These are phyloP conservation scores for Phrynosoma blainvillii DNA, from an alignment of 2,113 vertebrate genomes.

Conservation along the genomic window DNA sequence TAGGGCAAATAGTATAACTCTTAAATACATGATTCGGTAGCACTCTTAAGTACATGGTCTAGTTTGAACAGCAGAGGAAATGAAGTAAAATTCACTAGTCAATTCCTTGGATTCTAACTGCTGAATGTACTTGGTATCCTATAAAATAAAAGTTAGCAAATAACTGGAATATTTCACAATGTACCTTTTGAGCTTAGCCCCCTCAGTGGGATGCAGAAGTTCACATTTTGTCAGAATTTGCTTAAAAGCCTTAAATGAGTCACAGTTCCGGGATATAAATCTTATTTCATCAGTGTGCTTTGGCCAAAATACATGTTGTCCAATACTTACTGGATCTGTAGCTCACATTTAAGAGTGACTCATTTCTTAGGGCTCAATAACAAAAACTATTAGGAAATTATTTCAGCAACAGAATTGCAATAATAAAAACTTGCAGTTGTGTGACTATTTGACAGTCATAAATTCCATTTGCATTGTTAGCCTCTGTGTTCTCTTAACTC, in stretches of 20 bases:
- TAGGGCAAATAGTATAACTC: background rate
- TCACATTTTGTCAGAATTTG: constrained; percentile 13
- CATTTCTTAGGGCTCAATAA: background rate
- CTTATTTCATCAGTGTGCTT: constrained; percentile 10
- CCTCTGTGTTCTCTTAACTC: background rate
- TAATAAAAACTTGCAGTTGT: background rate
- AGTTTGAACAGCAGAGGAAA: background rate
- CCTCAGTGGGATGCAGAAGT: background rate
- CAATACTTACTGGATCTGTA: background rate
- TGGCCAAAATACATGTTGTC: constrained; percentile 10
- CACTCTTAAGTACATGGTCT: background rate
- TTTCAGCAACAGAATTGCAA: background rate
- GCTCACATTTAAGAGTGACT: constrained; percentile 14
- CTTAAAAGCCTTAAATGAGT: constrained; percentile 17
- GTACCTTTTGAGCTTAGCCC: background rate
- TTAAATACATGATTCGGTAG: too few relatives aligned
- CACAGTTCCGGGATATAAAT: constrained; percentile 10
- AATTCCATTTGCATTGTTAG: too few relatives aligned
- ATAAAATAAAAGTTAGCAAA: background rate
- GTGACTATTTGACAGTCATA: too few relatives aligned
- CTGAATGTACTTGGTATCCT: background rate
- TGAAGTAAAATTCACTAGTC: background rate
- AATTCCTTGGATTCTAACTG: background rate
- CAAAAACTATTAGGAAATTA: background rate
- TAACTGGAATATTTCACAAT: background rate